Evolutionary conservation across 2,113 vertebrate species (phyloP).

Genomic region (Panthera uncia): DNA sequence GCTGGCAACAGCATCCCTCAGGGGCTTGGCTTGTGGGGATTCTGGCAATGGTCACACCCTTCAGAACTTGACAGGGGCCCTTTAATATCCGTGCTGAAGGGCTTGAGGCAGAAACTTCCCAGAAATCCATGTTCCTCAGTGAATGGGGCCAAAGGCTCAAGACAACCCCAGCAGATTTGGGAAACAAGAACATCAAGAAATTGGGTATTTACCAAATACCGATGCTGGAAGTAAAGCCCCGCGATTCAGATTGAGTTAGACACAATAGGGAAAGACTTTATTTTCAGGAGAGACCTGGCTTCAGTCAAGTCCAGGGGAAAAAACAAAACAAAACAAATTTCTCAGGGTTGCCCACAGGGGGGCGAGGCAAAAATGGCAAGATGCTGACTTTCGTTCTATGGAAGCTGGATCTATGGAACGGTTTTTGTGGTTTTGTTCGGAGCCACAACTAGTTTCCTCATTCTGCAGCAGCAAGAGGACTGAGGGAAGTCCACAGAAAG

Average conservation of each 20-base stretch:
- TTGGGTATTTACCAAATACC: neutral
- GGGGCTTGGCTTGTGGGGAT: slow-evolving; percentile 65
- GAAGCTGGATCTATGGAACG: slow-evolving; percentile 18
- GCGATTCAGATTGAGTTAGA: neutral
- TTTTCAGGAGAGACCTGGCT: slow-evolving; percentile 46
- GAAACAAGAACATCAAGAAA: neutral
- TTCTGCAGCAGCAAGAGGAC: slow-evolving; percentile 44
- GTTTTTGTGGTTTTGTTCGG: slow-evolving; percentile 43
- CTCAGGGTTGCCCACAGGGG: neutral
- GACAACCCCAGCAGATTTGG: slow-evolving; percentile 2
- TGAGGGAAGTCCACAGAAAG: slow-evolving; percentile 32
- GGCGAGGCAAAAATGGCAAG: neutral
- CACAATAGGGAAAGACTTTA: slow-evolving; percentile 1
- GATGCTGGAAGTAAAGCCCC: neutral
- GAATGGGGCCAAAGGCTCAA: slow-evolving; percentile 50
- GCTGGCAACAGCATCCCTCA: slow-evolving; percentile 63
- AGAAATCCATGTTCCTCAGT: slow-evolving; percentile 53
- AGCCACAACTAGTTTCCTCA: slow-evolving; percentile 30
- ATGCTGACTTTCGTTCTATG: neutral
- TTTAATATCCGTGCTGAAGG: slow-evolving; percentile 61
- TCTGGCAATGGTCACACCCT: slow-evolving; percentile 73
- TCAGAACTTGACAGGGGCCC: slow-evolving; percentile 67
- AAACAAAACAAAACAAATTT: slow-evolving; percentile 34
- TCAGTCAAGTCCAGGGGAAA: slow-evolving; percentile 33
- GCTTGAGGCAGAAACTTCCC: slow-evolving; percentile 65